Base-by-base conservation (phyloP, 2,797 vertebrate genomes). In the Helarctos malayanus region DNA sequence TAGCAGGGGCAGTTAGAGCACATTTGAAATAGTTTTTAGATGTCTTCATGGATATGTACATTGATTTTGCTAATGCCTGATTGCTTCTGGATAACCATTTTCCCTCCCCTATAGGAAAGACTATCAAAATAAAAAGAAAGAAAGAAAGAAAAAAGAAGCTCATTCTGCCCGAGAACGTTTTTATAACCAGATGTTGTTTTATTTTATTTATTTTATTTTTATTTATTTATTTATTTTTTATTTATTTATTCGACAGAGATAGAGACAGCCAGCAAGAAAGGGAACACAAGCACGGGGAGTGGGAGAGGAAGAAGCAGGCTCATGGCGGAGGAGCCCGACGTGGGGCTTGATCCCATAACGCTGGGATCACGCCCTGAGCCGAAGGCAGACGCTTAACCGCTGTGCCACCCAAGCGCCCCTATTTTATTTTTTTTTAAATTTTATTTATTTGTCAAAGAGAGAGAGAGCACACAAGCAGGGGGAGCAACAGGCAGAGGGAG, bases 21-120 rank as follows among this genome's bases (percentile, higher is more conserved):
- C n/a, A 4, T 91, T 71, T 59, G 79, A 78, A 79, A 56, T 65
- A 76, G 32, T 95, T 93, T 90, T 88, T 68, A 83, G 35, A 73
- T 11, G 38, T 57, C 47, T 76, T 85, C 73, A 38, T 49, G 75
- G 61, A 23, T 32, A 27, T 82, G 47, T 2, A 41, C 54, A 45
- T 35, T 91, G 78, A 81, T 84, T 89, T 94, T 95, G 57, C 35
- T 38, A 56, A 38, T 93, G 69, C 84, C 56, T n/a, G 56, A 73
- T 57, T 90, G 9, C 21, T 75, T 95, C 63, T 93, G 32, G 45
- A 56, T 93, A 78, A 75, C 80, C 14, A 23, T 93, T 89, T 94
- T 68, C 27, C 65, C 35, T 87, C 45, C 45, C 1, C 63, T 89
- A 18, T 63, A 45, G 52, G 76, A 88, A 45, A 91, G 32, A 69